A percentile compares a stretch with the other conserved stretches of the same genome.
These are phyloP conservation scores for Mactromeris polynyma DNA, from an alignment of 2,888 invertebrate species.

Conservation along the genomic window DNA sequence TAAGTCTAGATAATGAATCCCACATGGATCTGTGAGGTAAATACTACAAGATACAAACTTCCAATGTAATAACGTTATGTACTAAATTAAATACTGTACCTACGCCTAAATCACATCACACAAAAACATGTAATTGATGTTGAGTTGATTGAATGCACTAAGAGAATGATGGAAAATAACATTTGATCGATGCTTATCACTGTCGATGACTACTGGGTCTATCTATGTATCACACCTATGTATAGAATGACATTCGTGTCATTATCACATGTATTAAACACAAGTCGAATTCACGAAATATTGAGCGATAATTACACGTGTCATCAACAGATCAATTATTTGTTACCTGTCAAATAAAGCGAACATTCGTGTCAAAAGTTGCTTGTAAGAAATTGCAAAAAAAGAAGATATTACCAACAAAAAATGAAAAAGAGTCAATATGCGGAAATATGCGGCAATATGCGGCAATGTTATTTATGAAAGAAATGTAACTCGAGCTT, in stretches of 20 bases:
- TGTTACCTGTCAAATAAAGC: slow-evolving; percentile 24
- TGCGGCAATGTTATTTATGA: neutral
- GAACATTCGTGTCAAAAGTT: neutral
- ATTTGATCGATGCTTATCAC: neutral
- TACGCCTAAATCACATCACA: neutral
- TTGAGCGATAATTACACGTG: slow-evolving; percentile 38
- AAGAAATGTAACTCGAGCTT: neutral
- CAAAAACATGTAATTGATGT: slow-evolving; percentile 2
- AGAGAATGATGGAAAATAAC: neutral
- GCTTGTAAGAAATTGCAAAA: neutral
- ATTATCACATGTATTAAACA: neutral
- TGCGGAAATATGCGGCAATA: no score
- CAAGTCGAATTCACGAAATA: neutral
- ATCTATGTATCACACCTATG: slow-evolving; percentile 35
- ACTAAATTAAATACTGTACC: neutral
- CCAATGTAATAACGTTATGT: neutral
- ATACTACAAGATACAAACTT: neutral
- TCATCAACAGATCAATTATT: slow-evolving; percentile 36
- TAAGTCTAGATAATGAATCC: neutral
- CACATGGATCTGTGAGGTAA: neutral
- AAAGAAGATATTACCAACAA: neutral
- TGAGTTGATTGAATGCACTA: neutral
- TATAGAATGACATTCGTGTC: neutral
- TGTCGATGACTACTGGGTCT: neutral
- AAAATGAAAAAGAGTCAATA: neutral